These are phyloP conservation scores for Trichopria drosophilae DNA, from an alignment of 2,888 invertebrate species.

Conservation along the genomic window DNA sequence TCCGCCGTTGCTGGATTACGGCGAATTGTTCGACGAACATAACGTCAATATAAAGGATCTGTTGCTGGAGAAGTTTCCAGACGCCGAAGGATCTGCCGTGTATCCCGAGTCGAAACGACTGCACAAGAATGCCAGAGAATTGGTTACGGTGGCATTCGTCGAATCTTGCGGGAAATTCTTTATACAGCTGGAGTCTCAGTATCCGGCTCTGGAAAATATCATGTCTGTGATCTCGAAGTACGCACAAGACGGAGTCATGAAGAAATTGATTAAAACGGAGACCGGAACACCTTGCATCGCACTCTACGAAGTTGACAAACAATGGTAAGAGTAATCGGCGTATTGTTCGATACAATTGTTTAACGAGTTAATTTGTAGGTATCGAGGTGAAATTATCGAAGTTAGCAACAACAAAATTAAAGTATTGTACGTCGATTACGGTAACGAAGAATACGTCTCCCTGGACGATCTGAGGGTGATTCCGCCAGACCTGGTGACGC, in stretches of 20 bases:
- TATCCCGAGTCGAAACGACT: slow-evolving; percentile 40
- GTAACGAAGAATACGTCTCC: slow-evolving; percentile 83
- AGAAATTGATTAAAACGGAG: slow-evolving; percentile 58
- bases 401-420: slow-evolving; percentile 64
- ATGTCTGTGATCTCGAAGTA: slow-evolving; percentile 70
- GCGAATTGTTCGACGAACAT: slow-evolving; percentile 67
- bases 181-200: slow-evolving; percentile 69
- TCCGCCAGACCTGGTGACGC: slow-evolving; percentile 65
- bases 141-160: slow-evolving; percentile 65
- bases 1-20: slow-evolving; percentile 74
- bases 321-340: slow-evolving; percentile 66
- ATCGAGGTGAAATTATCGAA: slow-evolving; percentile 78
- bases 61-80: slow-evolving; percentile 54
- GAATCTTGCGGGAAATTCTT: slow-evolving; percentile 75
- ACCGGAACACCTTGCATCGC: slow-evolving; percentile 75
- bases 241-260: slow-evolving; percentile 62
- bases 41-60: slow-evolving; percentile 66
- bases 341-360: slow-evolving; percentile 5
- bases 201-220: slow-evolving; percentile 65
- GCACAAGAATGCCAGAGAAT: slow-evolving; percentile 35
- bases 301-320: slow-evolving; percentile 75
- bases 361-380: slow-evolving; percentile 55
- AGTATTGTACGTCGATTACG: slow-evolving; percentile 92
- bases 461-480: slow-evolving; percentile 66
- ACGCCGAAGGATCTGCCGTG: slow-evolving; percentile 24